Evolutionary conservation across 2,888 invertebrate genomes (phyloP), one percentile per base, ranked within the genome.

Genomic region (Cephus pygmeus): DNA sequence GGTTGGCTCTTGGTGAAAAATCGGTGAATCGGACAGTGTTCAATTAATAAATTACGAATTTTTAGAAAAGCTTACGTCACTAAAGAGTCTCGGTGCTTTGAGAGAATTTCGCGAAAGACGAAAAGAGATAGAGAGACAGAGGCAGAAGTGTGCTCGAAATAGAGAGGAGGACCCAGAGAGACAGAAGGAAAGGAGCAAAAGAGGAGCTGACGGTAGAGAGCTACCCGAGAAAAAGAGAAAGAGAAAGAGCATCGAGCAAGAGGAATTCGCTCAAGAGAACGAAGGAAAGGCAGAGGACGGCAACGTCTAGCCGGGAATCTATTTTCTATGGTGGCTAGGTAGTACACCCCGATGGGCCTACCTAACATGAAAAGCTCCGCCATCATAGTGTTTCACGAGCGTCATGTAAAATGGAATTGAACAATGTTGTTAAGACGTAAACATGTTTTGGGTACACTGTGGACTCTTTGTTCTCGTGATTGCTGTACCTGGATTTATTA

Each of bases 371-470:
- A 81, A 84, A 83, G 79, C 82, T 84, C 69, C 82, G 79, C 73
- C 78, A 78, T 69, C 78, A 82, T 85, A 89, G 89, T 89, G 88
- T 87, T 89, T 89, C 81, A 85, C 84, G 87, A 88, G 87, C 88
- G 88, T 90, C 87, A 89, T 90, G 88, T 90, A 90, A 90, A 81
- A 91, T 91, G 91, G 89, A 90, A 90, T 88, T 91, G 88, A 91
- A 91, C 90, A 90, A 91, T 91, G 91, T 90, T 91, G 90, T 90
- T 90, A 91, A 90, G 90, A 91, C 89, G 86, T 91, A 91, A 91
- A 91, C 88, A 91, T 91, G 91, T 90, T 90, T 89, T 91, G 90
- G 91, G 87, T 90, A 91, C 89, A 88, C 87, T 90, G 89, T 89
- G 90, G 90, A 91, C 90, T 91, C 86, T 88, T 91, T 88, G 89